Evolutionary conservation across 64 coral and sea anemone genomes (phyloP), one percentile per base, ranked within the genome.

Genomic region (Actinia tenebrosa): DNA sequence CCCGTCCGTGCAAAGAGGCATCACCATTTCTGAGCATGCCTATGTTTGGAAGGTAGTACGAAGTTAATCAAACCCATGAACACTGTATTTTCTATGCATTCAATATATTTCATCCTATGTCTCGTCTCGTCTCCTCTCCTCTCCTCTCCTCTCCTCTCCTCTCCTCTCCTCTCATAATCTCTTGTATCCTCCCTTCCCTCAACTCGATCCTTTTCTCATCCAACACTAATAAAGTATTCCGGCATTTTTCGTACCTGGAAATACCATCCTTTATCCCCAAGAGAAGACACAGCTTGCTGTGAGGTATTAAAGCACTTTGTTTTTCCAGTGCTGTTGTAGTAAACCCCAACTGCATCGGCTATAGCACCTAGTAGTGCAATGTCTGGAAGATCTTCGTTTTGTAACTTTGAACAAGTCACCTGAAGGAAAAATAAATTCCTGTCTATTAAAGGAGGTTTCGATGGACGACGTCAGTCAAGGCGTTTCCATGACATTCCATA

Each of bases 11-110:
- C 96, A 98, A 11, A 98, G 62, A 22, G 96, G 96, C 96, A 98
- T 98, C 53, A 90, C 96, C 96, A 98, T 98, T 64, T 98, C 96
- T 56, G 96, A 92, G 77, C 96, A 98, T 6, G 96, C 93, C 96
- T 98, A 46, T 19, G 64, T 61, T 13, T 61, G 15, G 18, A 61
- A 61, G 60, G 17, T 61, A 61, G 60, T 5, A 61, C 18, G 16
- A 61, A 61, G 0, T 16, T 20, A 3, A 61, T 19, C 15, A 61
- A 61, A 61, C 3, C 30, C 30, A 37, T 37, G 30, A 37, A 37
- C 0, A 37, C 30, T 37, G 30, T 37, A 37, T 37, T 37, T 37
- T 37, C 0, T 37, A 37, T 37, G 30, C 30, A 37, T 37, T 37
- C 30, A 37, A 37, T 37, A 0, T 37, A 37, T 37, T 37, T 37